Evolutionary conservation across 2,113 vertebrate genomes (phyloP).

Genomic region (Stercorarius parasiticus): DNA sequence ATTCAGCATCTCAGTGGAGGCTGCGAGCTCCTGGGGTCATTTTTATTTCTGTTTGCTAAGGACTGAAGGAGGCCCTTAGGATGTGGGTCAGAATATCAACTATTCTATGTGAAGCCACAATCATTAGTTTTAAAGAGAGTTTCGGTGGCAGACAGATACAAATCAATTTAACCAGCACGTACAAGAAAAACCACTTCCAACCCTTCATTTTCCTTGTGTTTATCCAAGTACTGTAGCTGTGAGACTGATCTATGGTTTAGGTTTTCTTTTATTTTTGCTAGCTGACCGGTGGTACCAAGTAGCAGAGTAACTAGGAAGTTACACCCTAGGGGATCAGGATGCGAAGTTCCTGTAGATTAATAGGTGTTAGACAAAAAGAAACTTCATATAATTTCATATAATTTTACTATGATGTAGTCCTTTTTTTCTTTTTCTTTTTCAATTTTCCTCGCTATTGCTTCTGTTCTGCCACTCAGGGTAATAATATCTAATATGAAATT

Average conservation of each 20-base stretch:
- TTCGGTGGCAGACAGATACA: slow-evolving; percentile 28
- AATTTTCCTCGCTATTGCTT: neutral
- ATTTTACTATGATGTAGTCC: neutral
- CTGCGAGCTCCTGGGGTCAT: slow-evolving; percentile 79
- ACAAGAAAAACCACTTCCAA: neutral
- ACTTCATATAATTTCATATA: neutral
- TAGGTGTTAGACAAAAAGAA: neutral
- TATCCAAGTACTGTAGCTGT: neutral
- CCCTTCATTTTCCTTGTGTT: neutral
- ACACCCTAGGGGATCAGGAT: neutral
- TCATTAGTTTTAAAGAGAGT: slow-evolving; percentile 47
- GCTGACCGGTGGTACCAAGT: neutral
- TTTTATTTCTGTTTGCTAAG: slow-evolving; percentile 81
- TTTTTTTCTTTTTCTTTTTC: neutral
- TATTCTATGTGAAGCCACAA: slow-evolving; percentile 28
- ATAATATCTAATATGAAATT: neutral
- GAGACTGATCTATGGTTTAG: neutral
- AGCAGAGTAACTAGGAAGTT: neutral
- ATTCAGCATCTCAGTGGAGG: slow-evolving; percentile 69
- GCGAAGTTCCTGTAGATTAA: neutral
- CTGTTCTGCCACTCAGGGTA: neutral
- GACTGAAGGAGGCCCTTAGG: slow-evolving; percentile 64
- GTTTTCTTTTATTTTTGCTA: neutral
- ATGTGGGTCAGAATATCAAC: slow-evolving; percentile 53
- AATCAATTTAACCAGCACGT: slow-evolving; percentile 16